Evolutionary conservation across 2,888 invertebrate genomes (phyloP).

Genomic region (Xanthia togata): DNA sequence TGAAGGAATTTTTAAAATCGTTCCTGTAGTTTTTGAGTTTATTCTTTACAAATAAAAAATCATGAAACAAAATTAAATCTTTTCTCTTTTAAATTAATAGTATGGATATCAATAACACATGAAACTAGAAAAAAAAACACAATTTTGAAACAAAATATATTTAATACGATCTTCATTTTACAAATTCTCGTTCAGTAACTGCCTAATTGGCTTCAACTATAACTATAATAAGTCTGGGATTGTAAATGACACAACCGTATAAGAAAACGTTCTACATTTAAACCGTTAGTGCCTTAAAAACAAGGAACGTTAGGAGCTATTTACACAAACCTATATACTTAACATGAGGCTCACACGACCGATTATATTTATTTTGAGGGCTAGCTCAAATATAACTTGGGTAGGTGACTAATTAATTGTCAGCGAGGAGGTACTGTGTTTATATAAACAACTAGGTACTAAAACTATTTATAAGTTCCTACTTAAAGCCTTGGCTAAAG

Average conservation of each 20-base stretch:
- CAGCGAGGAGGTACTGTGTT: slow-evolving; percentile 14
- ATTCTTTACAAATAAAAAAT: too few species aligned
- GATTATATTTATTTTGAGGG: slow-evolving; percentile 37
- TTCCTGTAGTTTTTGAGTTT: too few species aligned
- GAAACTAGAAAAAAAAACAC: slow-evolving; percentile 31
- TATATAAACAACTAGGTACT: slow-evolving; percentile 1
- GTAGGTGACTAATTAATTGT: slow-evolving; percentile 40
- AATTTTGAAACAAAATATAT: slow-evolving; percentile 87
- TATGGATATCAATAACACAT: neutral
- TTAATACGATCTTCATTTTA: slow-evolving; percentile 87
- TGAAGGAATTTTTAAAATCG: too few species aligned
- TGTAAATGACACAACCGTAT: slow-evolving; percentile 83
- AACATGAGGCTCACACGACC: slow-evolving; percentile 60
- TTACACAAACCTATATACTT: slow-evolving; percentile 78
- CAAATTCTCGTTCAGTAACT: slow-evolving; percentile 78
- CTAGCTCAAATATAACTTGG: slow-evolving; percentile 1
- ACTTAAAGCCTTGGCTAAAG: too few species aligned
- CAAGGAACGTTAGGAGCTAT: slow-evolving; percentile 83
- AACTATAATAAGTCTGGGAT: slow-evolving; percentile 80
- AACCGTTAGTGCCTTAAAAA: slow-evolving; percentile 84
- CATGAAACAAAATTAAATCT: too few species aligned
- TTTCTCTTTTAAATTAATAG: neutral
- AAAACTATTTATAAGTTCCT: neutral
- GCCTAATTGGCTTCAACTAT: slow-evolving; percentile 78
- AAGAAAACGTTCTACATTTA: slow-evolving; percentile 80